Evolutionary conservation across 2,113 vertebrate genomes (phyloP).

Genomic region (Pelobates fuscus): DNA sequence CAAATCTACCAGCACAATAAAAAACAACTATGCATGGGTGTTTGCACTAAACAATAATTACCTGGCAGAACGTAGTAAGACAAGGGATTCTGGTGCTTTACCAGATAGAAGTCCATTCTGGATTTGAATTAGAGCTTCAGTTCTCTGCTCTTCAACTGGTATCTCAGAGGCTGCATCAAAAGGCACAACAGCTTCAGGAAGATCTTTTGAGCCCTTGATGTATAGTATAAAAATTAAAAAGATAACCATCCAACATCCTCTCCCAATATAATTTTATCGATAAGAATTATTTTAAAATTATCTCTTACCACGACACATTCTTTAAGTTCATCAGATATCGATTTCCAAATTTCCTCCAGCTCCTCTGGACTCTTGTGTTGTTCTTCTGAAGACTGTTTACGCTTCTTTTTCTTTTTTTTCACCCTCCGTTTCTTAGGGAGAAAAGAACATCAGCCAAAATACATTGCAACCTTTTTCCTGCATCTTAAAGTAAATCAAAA

Average conservation of each 20-base stretch:
- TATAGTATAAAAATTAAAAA: neutral
- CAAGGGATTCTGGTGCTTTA: constrained; percentile 73
- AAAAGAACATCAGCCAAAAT: neutral
- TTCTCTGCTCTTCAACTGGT: constrained; percentile 84
- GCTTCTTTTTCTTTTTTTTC: constrained; percentile 60
- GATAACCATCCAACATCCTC: neutral
- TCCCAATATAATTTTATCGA: neutral
- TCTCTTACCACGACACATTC: constrained; percentile 60
- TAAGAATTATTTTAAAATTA: neutral
- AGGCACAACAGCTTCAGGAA: constrained; percentile 70
- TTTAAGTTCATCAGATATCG: constrained; percentile 74
- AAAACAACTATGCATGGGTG: constrained; percentile 16
- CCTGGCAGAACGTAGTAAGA: constrained; percentile 85
- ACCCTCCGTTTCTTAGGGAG: constrained; percentile 73
- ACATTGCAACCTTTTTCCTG: too few relatives aligned
- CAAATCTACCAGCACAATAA: neutral
- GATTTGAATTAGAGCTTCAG: constrained; percentile 80
- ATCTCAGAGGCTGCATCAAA: constrained; percentile 88
- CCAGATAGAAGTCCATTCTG: constrained; percentile 75
- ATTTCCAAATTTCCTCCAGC: constrained; percentile 78
- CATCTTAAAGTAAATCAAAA: too few relatives aligned
- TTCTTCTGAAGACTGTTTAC: fast-evolving
- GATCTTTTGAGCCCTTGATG: constrained; percentile 53
- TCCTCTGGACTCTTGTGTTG: constrained; percentile 57
- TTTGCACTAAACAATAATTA: too few relatives aligned